Percentiles rank a stretch among this genome's conserved stretches.
Evolutionary conservation across 2,797 vertebrate genomes (phyloP).

Genomic region (Chlorospingus flavigularis): DNA sequence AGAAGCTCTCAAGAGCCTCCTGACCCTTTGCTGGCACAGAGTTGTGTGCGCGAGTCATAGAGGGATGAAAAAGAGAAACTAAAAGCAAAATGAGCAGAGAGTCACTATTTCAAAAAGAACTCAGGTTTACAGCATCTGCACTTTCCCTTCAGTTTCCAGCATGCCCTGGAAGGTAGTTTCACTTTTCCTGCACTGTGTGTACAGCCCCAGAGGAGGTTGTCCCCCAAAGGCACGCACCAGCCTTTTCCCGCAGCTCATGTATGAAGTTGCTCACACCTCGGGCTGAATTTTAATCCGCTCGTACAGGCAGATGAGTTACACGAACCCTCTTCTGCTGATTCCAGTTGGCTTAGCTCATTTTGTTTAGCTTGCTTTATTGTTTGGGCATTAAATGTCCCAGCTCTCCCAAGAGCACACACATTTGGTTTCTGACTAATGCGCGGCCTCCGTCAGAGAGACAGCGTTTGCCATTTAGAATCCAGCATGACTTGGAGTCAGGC

Average conservation of each 20-base stretch:
- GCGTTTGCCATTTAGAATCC: constrained; percentile 12
- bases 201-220: neutral
- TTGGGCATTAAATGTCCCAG: neutral
- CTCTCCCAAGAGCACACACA: neutral
- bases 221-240: neutral
- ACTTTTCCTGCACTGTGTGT: neutral
- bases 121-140: constrained; percentile 38
- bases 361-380: constrained; percentile 26
- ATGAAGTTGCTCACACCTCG: neutral
- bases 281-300: neutral
- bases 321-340: neutral
- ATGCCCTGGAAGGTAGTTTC: neutral
- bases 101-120: constrained; percentile 54
- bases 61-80: constrained; percentile 21
- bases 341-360: constrained; percentile 26
- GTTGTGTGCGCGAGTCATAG: neutral
- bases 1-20: constrained; percentile 49
- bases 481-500: constrained; percentile 36
- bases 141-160: constrained; percentile 17
- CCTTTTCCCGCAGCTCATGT: neutral
- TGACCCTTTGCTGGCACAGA: constrained; percentile 36
- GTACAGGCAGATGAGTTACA: neutral
- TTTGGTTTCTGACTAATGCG: neutral
- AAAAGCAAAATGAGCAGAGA: constrained; percentile 47
- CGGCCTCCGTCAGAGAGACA: neutral